phyloP scores from a whole-genome alignment of 2,888 invertebrate genomes.

The Drosophila testacea region DNA sequence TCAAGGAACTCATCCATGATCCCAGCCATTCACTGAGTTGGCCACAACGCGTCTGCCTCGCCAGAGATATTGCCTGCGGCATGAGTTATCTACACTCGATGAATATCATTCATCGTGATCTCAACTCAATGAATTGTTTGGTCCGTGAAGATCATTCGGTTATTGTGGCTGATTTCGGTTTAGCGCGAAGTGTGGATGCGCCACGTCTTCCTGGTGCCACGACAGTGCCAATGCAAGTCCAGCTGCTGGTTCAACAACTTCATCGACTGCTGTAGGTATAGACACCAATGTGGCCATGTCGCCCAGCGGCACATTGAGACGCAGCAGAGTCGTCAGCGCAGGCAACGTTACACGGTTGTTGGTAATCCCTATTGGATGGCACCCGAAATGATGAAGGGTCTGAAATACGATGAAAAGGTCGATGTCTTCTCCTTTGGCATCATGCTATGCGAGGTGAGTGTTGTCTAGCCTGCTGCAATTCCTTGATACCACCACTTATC shows the following conservation, averaged over 20 bases:
- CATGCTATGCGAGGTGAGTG: constrained; percentile 94
- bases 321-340: constrained; percentile 88
- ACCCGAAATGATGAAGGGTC: constrained; percentile 99
- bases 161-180: constrained; percentile 97
- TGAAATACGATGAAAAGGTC: constrained; percentile 97
- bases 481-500: neutral
- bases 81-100: constrained; percentile 97
- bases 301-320: constrained; percentile 85
- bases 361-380: constrained; percentile 99
- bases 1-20: constrained; percentile 94
- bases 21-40: constrained; percentile 89
- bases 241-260: neutral
- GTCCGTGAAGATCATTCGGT: constrained; percentile 96
- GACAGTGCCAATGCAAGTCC: constrained; percentile 17
- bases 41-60: constrained; percentile 93
- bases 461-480: neutral
- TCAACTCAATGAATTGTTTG: constrained; percentile 98
- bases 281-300: constrained; percentile 47
- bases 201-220: constrained; percentile 62
- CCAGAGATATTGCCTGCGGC: constrained; percentile 96
- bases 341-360: constrained; percentile 97
- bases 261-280: neutral
- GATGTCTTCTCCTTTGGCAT: constrained; percentile 98
- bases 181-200: constrained; percentile 91
- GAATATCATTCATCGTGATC: constrained; percentile 97